Base-by-base conservation (phyloP, 2,113 vertebrate species). In the Pithys albifrons region DNA sequence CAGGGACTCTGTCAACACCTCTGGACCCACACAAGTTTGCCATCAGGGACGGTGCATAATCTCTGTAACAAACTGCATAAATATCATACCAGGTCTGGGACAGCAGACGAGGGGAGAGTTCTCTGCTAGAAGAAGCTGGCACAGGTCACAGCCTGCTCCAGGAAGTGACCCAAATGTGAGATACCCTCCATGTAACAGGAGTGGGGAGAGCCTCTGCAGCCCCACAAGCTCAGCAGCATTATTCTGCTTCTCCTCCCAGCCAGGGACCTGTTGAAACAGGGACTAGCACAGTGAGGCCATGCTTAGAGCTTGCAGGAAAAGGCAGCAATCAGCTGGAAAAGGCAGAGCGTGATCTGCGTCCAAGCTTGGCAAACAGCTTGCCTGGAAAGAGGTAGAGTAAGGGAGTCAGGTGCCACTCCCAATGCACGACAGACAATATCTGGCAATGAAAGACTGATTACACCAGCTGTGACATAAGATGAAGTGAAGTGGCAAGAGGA, bases 201-300 rank as follows among this genome's bases (percentile, higher is more conserved):
- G 9, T 4, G 0, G 14, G 12, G 3, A 57, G 37, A 46, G 9
- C 35, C 22, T 2, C 48, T 3, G 35, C 29, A 65, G 49, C 27
- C 48, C 55, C 37, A 6, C 2, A 37, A 6, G 19, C 3, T 37
- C 64, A 35, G 67, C 82, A 65, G 67, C 65, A 10, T 7, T 1
- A 16, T 7, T 0, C 27, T 24, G 23, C 12, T 0, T 7, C 4
- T 12, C 20, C 51, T 48, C 27, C 59, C 74, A 27, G 59, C 5
- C 45, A 33, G 46, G 46, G 14, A 52, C 33, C 24, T 13, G 15
- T 4, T 64, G 46, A 28, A 52, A 7, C 17, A 27, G 39, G 7
- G 45, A 16, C 39, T 31, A 45, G 11, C 20, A 10, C 1, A 2
- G 31, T 0, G 24, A 71, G 43, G 52, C 51, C 3, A 0, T 16